A percentile compares a stretch with the other conserved stretches of the same genome.
Conservation (phyloP, 2,888 invertebrate species). For the Portevinia maculata region DNA sequence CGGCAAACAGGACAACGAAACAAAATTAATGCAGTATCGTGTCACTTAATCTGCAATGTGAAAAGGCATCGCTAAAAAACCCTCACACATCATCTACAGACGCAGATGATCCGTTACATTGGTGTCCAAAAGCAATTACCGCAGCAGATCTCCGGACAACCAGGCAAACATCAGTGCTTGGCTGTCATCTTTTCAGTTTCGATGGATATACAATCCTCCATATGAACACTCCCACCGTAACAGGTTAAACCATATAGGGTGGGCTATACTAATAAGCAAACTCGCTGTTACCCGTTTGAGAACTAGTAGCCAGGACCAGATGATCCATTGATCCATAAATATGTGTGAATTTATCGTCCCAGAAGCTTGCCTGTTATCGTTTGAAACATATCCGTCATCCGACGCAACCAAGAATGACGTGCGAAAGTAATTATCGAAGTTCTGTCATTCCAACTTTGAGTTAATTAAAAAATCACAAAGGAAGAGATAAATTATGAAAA, state of each 20-base stretch:
- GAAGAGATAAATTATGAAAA: slow-evolving; percentile 22
- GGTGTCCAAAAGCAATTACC: slow-evolving; percentile 69
- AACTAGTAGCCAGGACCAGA: slow-evolving; percentile 21
- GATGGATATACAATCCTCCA: not conserved
- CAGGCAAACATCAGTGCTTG: slow-evolving; percentile 37
- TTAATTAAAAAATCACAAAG: slow-evolving; percentile 41
- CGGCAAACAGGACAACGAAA: slow-evolving; percentile 44
- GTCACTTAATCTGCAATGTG: slow-evolving; percentile 54
- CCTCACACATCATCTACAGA: slow-evolving; percentile 55
- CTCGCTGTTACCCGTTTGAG: slow-evolving; percentile 37
- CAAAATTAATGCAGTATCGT: slow-evolving; percentile 51
- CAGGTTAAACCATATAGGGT: not conserved
- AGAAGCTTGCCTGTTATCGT: slow-evolving; percentile 13
- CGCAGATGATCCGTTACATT: slow-evolving; percentile 39
- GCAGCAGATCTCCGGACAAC: slow-evolving; percentile 56
- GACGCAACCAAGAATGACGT: slow-evolving; percentile 21
- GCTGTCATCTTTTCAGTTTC: slow-evolving; percentile 58
- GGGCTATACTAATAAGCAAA: slow-evolving; percentile 25
- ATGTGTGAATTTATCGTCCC: slow-evolving; percentile 17
- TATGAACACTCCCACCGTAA: not conserved
- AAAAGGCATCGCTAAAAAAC: slow-evolving; percentile 57
- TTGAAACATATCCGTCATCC: slow-evolving; percentile 16
- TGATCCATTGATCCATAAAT: too few species aligned
- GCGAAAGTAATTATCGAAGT: slow-evolving; percentile 57
- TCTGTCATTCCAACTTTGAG: slow-evolving; percentile 40